Evolutionary conservation across 1,140 invertebrate species (phyloP).

Genomic region (Camponotus floridanus): DNA sequence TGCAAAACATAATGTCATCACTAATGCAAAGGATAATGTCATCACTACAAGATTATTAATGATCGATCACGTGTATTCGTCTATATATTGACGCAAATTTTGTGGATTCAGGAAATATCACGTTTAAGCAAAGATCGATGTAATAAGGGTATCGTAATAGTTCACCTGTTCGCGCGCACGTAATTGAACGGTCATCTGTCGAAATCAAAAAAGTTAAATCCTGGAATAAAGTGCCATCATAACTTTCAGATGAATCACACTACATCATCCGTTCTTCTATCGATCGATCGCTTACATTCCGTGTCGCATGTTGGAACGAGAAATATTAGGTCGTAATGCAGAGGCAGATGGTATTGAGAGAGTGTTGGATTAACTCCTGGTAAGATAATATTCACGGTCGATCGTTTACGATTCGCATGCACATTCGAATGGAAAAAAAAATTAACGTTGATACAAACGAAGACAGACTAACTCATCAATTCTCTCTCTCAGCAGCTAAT

Average conservation of each 20-base stretch:
- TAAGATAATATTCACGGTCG: constrained; percentile 24
- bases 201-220: not conserved
- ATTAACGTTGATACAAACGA: not conserved
- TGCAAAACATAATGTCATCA: constrained; percentile 22
- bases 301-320: constrained; percentile 26
- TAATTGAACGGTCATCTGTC: not conserved
- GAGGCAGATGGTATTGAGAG: not conserved
- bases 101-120: not conserved
- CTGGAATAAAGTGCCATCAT: constrained; percentile 27
- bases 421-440: not conserved
- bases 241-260: constrained; percentile 16
- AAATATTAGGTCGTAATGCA: constrained; percentile 39
- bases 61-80: constrained; percentile 4
- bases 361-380: constrained; percentile 20
- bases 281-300: constrained; percentile 52
- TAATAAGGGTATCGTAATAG: not conserved
- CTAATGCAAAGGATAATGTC: constrained; percentile 19
- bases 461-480: not conserved
- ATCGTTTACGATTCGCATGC: not conserved
- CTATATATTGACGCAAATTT: not conserved
- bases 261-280: constrained; percentile 30
- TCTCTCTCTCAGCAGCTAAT: not conserved
- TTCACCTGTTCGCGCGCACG: not conserved
- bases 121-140: not conserved
- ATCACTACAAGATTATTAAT: constrained; percentile 15